A percentile compares a stretch with the other conserved stretches of the same genome.
phyloP scores from a whole-genome alignment of 2,888 invertebrate species.

The Apotomis capreana region DNA sequence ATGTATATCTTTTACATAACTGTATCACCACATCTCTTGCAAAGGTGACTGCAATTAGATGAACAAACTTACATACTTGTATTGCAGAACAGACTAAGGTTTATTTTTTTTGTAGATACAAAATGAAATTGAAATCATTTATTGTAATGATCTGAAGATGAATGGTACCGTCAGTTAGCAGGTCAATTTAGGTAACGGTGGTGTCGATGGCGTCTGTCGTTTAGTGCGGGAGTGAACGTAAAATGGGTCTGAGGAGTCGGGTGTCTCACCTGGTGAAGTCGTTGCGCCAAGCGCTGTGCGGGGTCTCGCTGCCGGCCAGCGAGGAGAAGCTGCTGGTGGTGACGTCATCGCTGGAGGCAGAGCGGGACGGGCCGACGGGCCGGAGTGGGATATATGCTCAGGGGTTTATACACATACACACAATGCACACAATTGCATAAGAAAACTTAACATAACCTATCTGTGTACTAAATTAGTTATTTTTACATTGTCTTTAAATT shows the following conservation, averaged over 20 bases:
- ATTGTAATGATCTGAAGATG: too few species aligned
- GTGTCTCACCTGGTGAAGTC: conserved; percentile 75
- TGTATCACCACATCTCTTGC: background rate
- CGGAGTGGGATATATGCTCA: conserved; percentile 66
- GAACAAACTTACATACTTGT: background rate
- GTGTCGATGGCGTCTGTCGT: background rate
- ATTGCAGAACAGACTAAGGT: background rate
- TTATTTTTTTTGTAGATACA: background rate
- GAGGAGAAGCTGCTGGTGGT: conserved; percentile 77
- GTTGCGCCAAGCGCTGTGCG: conserved; percentile 75
- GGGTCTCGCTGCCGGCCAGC: conserved; percentile 68
- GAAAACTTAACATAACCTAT: conserved; percentile 25
- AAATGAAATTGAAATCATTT: background rate
- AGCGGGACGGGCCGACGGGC: conserved; percentile 61
- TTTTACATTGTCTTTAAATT: conserved; percentile 14
- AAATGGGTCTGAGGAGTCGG: background rate
- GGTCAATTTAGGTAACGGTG: background rate
- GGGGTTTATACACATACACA: conserved; percentile 74
- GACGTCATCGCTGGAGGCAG: conserved; percentile 75
- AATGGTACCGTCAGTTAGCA: background rate
- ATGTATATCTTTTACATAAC: background rate
- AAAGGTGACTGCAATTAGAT: background rate
- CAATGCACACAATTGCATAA: conserved; percentile 70
- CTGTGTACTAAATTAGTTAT: conserved; percentile 20
- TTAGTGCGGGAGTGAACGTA: background rate